phyloP scores from a whole-genome alignment of 2,888 invertebrate genomes.

The Piscicola geometra region DNA sequence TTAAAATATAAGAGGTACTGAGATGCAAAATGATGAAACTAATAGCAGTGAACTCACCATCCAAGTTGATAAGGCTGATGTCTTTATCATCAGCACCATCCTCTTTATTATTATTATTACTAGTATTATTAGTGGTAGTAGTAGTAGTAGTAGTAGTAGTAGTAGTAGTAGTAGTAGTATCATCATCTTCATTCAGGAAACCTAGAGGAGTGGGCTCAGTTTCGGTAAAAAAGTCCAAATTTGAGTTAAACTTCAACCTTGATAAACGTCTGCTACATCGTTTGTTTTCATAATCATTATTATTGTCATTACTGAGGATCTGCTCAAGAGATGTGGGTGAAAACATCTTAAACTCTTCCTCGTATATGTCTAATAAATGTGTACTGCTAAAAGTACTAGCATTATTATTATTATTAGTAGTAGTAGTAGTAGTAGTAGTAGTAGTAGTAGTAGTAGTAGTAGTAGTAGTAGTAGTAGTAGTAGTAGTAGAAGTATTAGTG shows the following conservation, averaged over 20 bases:
- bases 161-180: not conserved
- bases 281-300: no score
- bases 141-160: not conserved
- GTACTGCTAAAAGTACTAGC: not conserved
- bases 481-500: not conserved
- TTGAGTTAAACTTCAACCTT: not conserved
- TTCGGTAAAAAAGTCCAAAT: not conserved
- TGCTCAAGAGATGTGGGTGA: not conserved
- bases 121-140: not conserved
- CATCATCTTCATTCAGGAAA: not conserved
- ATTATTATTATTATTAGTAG: not conserved
- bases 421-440: not conserved
- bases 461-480: not conserved
- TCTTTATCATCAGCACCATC: not conserved
- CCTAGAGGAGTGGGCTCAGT: not conserved
- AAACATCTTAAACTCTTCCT: not conserved
- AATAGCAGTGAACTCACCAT: constrained; percentile 18
- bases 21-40: constrained; percentile 59
- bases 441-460: not conserved
- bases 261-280: not conserved
- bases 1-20: no score
- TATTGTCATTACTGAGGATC: not conserved
- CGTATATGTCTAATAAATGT: not conserved
- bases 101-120: not conserved
- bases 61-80: constrained; percentile 27